Base-by-base conservation (phyloP, 2,113 vertebrate species). In the Thryonomys swinderianus region DNA sequence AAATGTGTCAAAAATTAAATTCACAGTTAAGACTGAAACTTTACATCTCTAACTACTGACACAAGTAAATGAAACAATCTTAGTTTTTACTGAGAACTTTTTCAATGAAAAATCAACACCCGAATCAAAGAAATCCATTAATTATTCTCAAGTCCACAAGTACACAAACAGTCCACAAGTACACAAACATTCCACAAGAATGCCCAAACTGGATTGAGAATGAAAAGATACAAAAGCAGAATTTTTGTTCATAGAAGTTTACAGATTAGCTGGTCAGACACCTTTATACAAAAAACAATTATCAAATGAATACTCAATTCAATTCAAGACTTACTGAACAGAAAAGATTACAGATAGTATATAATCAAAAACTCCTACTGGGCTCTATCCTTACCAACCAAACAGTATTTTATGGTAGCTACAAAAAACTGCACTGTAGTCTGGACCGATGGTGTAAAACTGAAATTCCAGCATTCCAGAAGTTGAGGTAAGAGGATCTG, bases 301-400 rank as follows among this genome's bases (percentile, higher is more conserved):
- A 79, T n/a, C 37, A 88, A 76, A 78, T 32, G 37, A 79, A 23
- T 14, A 81, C 18, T 82, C 32, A 45, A 90, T 45, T 90, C 59
- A 92, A 94, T 45, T 90, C 59, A 92, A 94, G 37, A 90, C 32
- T 67, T 53, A 95, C 87, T 34, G 11, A 76, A 42, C 67, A 95
- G 30, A 80, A 79, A 90, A 90, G 32, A 87, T 59, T 27, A 79
- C 61, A 92, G 25, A 61, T 12, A 73, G 51, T 21, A 48, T 32
- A 69, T 42, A 80, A 88, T 30, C 37, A 45, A 93, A 14, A 20
- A n/a, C 27, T 51, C 37, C 32, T 53, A 34, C 0, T 11, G 45
- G 78, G 59, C 11, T 57, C 67, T 45, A 69, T 30, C 66, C n/a
- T 88, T 82, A 37, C 23, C 48, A 91, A 45, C 10, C 51, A 82